Evolutionary conservation across 1,140 invertebrate species (phyloP).

Genomic region (Drosophila repletoides): DNA sequence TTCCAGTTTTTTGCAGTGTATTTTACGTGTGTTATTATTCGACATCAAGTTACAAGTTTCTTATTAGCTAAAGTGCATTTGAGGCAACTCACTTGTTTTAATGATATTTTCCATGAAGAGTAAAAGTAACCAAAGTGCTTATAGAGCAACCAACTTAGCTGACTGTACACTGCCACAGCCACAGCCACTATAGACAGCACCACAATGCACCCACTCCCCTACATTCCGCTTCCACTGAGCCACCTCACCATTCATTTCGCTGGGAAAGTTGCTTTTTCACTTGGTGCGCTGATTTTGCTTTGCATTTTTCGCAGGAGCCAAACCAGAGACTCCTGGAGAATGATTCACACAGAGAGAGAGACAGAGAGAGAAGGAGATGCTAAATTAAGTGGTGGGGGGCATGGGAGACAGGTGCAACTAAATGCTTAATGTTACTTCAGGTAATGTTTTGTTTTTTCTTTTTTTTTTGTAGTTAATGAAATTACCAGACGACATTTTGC

Average conservation of each 20-base stretch:
- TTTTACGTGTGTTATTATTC: too few species aligned
- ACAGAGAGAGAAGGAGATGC: neutral
- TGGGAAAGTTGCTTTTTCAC: conserved; percentile 6
- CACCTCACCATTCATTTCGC: neutral
- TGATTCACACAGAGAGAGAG: neutral
- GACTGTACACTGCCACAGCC: conserved; percentile 6
- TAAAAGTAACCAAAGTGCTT: conserved; percentile 17
- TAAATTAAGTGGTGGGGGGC: neutral
- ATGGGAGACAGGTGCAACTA: neutral
- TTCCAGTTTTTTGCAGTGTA: too few species aligned
- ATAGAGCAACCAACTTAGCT: neutral
- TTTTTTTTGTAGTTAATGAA: conserved; percentile 34
- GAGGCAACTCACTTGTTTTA: conserved; percentile 17
- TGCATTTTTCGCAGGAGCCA: conserved; percentile 10
- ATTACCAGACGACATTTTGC: conserved; percentile 35
- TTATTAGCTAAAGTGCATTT: conserved; percentile 33
- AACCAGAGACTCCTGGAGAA: too few species aligned
- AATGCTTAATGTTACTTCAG: conserved; percentile 38
- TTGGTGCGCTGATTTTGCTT: conserved; percentile 30
- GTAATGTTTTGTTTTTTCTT: conserved; percentile 33
- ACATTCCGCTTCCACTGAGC: neutral
- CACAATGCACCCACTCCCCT: neutral
- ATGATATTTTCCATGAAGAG: conserved; percentile 15
- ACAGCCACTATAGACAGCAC: neutral
- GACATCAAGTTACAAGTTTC: neutral